Conservation (phyloP, 2,888 invertebrate genomes). For the Apoderus coryli region DNA sequence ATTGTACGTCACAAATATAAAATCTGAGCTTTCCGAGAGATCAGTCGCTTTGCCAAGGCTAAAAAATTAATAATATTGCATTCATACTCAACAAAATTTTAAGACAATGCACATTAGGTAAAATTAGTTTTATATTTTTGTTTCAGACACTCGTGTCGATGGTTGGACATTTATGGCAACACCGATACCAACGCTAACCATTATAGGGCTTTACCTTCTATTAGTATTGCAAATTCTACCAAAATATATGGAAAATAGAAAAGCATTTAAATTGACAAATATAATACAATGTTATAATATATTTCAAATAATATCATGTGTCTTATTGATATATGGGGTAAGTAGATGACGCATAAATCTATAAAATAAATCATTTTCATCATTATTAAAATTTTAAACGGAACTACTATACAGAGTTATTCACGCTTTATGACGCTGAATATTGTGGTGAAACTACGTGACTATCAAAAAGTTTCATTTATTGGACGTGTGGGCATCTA, state of each 20-base stretch:
- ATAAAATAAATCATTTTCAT: constrained; percentile 1
- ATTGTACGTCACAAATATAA: no score
- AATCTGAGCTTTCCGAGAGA: no score
- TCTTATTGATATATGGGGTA: constrained; percentile 55
- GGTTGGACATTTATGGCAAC: constrained; percentile 39
- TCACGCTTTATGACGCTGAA: no score
- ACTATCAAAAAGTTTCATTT: no score
- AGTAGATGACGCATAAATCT: no score
- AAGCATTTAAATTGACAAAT: constrained; percentile 48
- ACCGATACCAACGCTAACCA: constrained; percentile 33
- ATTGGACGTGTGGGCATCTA: no score
- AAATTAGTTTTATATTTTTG: no score
- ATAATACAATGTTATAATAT: constrained; percentile 65
- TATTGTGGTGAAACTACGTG: no score
- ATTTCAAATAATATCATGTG: constrained; percentile 59
- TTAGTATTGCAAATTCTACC: constrained; percentile 40
- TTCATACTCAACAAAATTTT: no score
- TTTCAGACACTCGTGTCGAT: constrained; percentile 34
- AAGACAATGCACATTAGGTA: not conserved
- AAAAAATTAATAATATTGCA: no score
- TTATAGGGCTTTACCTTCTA: constrained; percentile 34
- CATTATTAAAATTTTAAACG: not conserved
- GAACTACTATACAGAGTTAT: not conserved
- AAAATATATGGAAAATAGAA: constrained; percentile 51
- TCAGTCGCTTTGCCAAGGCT: no score